Base-by-base conservation (phyloP, 2,113 vertebrate genomes). In the Psilopsiagon aymara region DNA sequence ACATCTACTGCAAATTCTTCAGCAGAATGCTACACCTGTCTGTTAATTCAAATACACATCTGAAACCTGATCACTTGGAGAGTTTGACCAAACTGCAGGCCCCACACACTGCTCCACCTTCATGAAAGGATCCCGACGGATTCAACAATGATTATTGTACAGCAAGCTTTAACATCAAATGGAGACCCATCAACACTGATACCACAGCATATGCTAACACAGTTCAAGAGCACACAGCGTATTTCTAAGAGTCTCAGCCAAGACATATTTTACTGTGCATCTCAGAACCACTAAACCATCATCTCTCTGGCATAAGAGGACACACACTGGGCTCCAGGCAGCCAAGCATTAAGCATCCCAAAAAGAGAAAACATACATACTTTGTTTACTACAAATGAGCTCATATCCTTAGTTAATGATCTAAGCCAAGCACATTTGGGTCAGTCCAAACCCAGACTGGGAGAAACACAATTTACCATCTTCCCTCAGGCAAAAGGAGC, bases 371-470 rank as follows among this genome's bases (percentile, higher is more conserved):
- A 82, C 49, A 23, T 52, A 68, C 39, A 44, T 11, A 8, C 37
- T 85, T 93, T 90, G 94, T 96, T 94, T 92, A 87, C 78, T 87
- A 75, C 2, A 14, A 91, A 79, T 76, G 39, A 95, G 67, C 64
- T 82, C 62, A 86, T 74, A 82, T 63, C 43, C 60, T 94, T 57
- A 73, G 59, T 33, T 41, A 85, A 33, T 88, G 64, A 95, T 55
- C 78, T 66, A 49, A 88, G 93, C 74, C 60, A 86, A 86, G 67
- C 60, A 31, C 19, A 88, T 31, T 43, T 84, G 86, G 66, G 90
- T 66, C 70, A 79, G 35, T 75, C 52, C 68, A 82, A 71, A 71
- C 17, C 49, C 88, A 79, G 24, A 28, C 71, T 78, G 59, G 70
- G 47, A 82, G 23, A 89, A 8, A 55, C 62, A 78, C 9, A 94